Evolutionary conservation across 2,113 vertebrate genomes (phyloP).

Genomic region (Rhinoderma darwinii): DNA sequence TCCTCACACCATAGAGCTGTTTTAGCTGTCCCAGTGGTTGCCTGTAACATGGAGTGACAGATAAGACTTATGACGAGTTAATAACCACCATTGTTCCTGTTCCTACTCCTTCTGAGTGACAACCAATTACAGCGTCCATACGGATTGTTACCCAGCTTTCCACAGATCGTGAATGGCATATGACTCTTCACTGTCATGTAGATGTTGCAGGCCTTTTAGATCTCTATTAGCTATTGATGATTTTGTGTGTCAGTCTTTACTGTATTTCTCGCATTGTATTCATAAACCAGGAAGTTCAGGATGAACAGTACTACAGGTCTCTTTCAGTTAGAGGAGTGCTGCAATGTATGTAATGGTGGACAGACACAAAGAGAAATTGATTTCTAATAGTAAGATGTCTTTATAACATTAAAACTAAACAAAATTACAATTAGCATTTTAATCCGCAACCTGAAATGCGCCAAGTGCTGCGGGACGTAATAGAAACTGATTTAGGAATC

Average conservation of each 20-base stretch:
- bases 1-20: too few species aligned
- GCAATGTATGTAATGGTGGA: neutral
- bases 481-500: slow-evolving; percentile 31
- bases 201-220: too few species aligned
- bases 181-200: too few species aligned
- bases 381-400: neutral
- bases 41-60: too few species aligned
- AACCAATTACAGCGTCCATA: too few species aligned
- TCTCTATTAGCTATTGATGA: too few species aligned
- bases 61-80: too few species aligned
- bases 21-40: too few species aligned
- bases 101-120: too few species aligned
- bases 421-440: neutral
- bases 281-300: neutral
- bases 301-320: neutral
- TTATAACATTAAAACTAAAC: neutral
- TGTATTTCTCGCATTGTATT: neutral
- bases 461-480: neutral
- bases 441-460: neutral
- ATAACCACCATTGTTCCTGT: too few species aligned
- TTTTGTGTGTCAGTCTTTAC: neutral
- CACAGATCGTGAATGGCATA: too few species aligned
- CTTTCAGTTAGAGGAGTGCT: neutral
- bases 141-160: too few species aligned
- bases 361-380: neutral